Conservation (phyloP, 2,888 invertebrate species). For the Nycteola revayana region DNA sequence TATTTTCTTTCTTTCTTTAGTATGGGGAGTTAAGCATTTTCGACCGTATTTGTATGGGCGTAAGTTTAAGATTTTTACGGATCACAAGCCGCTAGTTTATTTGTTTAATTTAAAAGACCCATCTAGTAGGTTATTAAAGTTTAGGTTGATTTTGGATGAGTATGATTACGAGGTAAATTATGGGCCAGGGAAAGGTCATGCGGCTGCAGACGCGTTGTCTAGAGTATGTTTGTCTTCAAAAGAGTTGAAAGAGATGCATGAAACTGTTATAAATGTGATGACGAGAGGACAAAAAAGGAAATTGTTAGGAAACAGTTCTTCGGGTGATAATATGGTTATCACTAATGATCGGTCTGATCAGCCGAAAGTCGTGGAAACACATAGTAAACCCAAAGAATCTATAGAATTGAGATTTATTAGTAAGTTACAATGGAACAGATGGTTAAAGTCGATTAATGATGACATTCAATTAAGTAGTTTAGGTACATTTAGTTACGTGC, state of each 20-base stretch:
- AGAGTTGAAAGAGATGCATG: conserved; percentile 17
- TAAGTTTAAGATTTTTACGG: conserved; percentile 1
- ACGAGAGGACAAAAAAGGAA: conserved; percentile 4
- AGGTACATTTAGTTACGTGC: background rate
- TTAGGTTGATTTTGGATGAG: conserved; percentile 16
- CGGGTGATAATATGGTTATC: background rate
- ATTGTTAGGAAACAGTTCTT: background rate
- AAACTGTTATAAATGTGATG: conserved; percentile 9
- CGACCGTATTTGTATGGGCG: background rate
- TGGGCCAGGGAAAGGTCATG: conserved; percentile 11
- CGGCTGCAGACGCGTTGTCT: conserved; percentile 18
- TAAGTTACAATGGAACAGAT: no score
- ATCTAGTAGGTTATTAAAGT: conserved; percentile 16
- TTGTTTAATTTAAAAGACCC: conserved; percentile 19
- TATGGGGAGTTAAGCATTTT: no score
- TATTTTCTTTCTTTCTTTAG: no score
- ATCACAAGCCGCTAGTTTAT: conserved; percentile 9
- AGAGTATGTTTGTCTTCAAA: conserved; percentile 8
- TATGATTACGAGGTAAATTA: conserved; percentile 14
- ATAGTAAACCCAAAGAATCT: no score
- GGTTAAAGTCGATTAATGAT: no score
- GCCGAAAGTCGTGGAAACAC: no score
- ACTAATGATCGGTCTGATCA: background rate
- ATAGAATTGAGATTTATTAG: no score
- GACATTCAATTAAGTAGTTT: no score